Evolutionary conservation across 2,888 invertebrate genomes (phyloP), one percentile per base, ranked within the genome.

Genomic region (Cyclophora punctaria): DNA sequence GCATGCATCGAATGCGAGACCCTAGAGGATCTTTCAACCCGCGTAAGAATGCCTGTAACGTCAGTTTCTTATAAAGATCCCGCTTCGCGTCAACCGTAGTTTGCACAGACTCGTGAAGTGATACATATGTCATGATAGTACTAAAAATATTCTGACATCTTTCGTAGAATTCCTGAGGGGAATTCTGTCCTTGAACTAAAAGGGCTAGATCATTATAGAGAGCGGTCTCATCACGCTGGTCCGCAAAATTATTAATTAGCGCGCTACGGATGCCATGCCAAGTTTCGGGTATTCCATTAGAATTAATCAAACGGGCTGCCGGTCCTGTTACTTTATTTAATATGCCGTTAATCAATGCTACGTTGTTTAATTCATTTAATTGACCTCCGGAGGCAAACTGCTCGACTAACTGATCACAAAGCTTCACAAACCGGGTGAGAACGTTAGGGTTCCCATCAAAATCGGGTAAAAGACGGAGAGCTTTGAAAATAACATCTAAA

Each of bases 1-100:
- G 51, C 65, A 65, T 67, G 48, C 63, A 63, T 4, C 66, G 56
- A 3, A 66, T 64, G 2, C 64, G 50, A 3, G 59, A 63, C 1
- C 64, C 63, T 44, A 67, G 34, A 0, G 63, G 63, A 5, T 63
- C 63, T 0, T 46, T 45, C 5, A 62, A 33, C 3, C 64, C 64
- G 4, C 64, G 55, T 4, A 64, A 6, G 46, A 50, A 66, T 0
- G 62, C 47, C 44, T 65, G 62, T 2, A 62, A 20, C 0, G 65
- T 60, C 7, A 65, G 7, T 42, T 65, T 66, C 41, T 52, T 51
- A 50, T 64, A 65, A 0, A 60, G 41, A 2, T 4, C n/a, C 0
- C 60, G 51, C 44, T 64, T 64, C 2, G 61, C 46, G 2, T 53
- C 57, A 0, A 63, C 50, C 3, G 57, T 64, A 1, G 48, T 58